Evolutionary conservation across 2,113 vertebrate species (phyloP), one percentile per base, ranked within the genome.

Genomic region (Actenoides lindsayi): DNA sequence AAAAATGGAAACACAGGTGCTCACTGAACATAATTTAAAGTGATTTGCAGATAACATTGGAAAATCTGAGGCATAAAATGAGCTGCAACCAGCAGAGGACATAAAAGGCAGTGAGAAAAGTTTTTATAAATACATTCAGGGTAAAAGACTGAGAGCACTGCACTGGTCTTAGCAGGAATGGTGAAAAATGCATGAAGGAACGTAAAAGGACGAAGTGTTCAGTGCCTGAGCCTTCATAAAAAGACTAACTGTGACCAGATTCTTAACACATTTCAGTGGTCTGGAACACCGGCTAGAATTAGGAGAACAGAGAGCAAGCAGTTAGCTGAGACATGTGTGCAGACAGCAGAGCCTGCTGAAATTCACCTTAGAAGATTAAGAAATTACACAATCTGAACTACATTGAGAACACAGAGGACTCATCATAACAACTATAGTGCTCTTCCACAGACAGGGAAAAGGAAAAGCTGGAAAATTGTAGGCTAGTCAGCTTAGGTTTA

Each of bases 101-200:
- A 71, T 68, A 82, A 91, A 94, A 87, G 42, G 46, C 64, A 91
- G 33, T 23, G 37, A 87, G 64, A 87, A 87, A 94, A 89, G 30
- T 31, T 87, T 91, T 94, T 59, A 67, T 46, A 90, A 83, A 75
- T 67, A 71, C 13, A 68, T 56, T 74, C 50, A 80, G 51, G 39
- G 67, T 78, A 91, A 78, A 81, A 88, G 75, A 68, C 42, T 1
- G 2, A 90, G 64, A 91, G 59, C 23, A 75, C 54, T 93, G 71
- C 80, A 42, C 30, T 70, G 24, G 46, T 92, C 51, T 74, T 89
- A 67, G 76, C 15, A 89, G 46, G 35, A 92, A 87, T 28, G 31
- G 31, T 87, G 48, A 94, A 94, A 94, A 92, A 84, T n/a, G 39
- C 31, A 37, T 77, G 86, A 91, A 94, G 46, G 27, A 89, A 51